phyloP scores from a whole-genome alignment of 2,113 vertebrate genomes.

The Cygnus buccinator region DNA sequence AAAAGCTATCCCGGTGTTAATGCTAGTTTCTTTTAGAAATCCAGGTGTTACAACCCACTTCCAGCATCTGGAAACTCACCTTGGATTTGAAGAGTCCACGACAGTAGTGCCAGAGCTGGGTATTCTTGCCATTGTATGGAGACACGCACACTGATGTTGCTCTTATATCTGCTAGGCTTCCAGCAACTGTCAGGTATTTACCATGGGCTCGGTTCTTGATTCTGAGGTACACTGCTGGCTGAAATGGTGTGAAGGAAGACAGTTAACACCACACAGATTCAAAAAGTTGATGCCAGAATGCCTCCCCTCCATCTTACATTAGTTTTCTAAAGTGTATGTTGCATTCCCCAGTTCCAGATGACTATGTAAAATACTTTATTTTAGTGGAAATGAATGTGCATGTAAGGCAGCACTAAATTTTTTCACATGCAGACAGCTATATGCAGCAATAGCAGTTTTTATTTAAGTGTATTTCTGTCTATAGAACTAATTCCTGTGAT shows the following conservation, averaged over 20 bases:
- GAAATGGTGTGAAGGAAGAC: not conserved
- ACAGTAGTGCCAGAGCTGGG: conserved; percentile 84
- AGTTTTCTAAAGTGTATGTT: rapidly evolving
- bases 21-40: not conserved
- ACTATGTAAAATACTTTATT: not conserved
- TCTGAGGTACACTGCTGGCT: conserved; percentile 82
- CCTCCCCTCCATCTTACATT: rapidly evolving
- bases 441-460: not conserved
- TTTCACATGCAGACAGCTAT: not conserved
- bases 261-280: not conserved
- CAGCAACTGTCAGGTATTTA: conserved; percentile 76
- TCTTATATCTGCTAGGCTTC: conserved; percentile 57
- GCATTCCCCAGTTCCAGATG: not conserved
- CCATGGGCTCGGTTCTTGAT: conserved; percentile 78
- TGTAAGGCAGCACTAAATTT: not conserved
- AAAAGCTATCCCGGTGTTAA: not conserved
- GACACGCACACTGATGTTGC: conserved; percentile 71
- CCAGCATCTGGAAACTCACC: conserved; percentile 59
- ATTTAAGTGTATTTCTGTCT: not conserved
- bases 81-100: conserved; percentile 83
- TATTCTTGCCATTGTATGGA: conserved; percentile 56
- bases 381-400: not conserved
- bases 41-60: not conserved
- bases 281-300: rapidly evolving
- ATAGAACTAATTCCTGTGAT: not conserved